phyloP scores from a whole-genome alignment of 2,113 vertebrate species.

The Eleginops maclovinus region DNA sequence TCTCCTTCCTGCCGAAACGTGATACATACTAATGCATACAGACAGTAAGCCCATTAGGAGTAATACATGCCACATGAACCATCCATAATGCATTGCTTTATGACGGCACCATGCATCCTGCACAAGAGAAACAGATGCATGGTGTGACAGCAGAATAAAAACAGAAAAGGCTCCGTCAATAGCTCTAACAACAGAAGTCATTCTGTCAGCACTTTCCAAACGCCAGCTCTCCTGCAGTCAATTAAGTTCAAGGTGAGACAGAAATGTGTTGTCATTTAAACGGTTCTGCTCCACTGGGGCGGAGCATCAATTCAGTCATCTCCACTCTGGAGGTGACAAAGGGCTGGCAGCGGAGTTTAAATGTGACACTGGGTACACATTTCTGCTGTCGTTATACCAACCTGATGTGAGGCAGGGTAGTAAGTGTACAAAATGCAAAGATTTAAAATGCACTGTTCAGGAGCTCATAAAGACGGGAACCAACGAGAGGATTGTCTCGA shows the following conservation, averaged over 20 bases:
- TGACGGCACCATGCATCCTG: constrained; percentile 6
- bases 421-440: constrained; percentile 1
- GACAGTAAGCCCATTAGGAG: constrained; percentile 45
- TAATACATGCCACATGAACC: constrained; percentile 22
- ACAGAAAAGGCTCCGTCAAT: constrained; percentile 37
- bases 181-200: constrained; percentile 55
- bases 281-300: constrained; percentile 70
- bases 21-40: constrained; percentile 39
- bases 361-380: constrained; percentile 41
- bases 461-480: constrained; percentile 32
- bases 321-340: constrained; percentile 71
- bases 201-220: constrained; percentile 79
- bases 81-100: constrained; percentile 23
- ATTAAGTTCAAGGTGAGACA: constrained; percentile 86
- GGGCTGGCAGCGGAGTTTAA: constrained; percentile 65
- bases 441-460: constrained; percentile 27
- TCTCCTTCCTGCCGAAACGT: constrained; percentile 18
- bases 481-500: constrained; percentile 17
- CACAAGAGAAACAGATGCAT: constrained; percentile 24
- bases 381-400: constrained; percentile 45
- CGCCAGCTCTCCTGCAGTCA: constrained; percentile 76
- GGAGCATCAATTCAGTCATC: constrained; percentile 70
- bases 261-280: constrained; percentile 80
- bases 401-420: constrained; percentile 32
- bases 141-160: constrained; percentile 43